A percentile compares a stretch with the other conserved stretches of the same genome.
These are phyloP conservation scores for Bergia sp. DNA, from an alignment of 92 coral and sea anemone species.

Conservation along the genomic window DNA sequence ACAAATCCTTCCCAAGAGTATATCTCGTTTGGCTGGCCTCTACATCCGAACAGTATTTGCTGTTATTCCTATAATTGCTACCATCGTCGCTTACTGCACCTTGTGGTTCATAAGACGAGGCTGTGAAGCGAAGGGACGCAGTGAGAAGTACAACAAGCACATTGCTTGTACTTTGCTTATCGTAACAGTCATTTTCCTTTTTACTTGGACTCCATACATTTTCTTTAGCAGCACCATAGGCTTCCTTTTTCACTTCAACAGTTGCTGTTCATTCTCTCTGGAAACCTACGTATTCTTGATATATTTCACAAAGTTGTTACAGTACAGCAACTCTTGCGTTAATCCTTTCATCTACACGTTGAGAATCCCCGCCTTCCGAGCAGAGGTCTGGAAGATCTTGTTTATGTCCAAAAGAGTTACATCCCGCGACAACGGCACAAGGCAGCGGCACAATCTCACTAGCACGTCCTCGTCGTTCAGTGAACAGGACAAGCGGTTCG, in stretches of 20 bases:
- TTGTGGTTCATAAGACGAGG: slow-evolving; percentile 10
- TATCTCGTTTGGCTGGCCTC: not conserved
- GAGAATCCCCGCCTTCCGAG: slow-evolving; percentile 15
- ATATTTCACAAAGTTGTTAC: slow-evolving; percentile 1
- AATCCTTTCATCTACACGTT: slow-evolving; percentile 30
- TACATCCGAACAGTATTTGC: slow-evolving; percentile 17
- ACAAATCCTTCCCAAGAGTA: not conserved
- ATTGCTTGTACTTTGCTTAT: slow-evolving; percentile 11
- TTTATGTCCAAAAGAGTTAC: too few species aligned
- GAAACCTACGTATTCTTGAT: not conserved
- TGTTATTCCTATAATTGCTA: not conserved
- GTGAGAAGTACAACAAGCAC: slow-evolving; percentile 14
- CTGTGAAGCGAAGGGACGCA: slow-evolving; percentile 12
- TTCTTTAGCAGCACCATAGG: slow-evolving; percentile 5
- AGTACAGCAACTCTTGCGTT: slow-evolving; percentile 24
- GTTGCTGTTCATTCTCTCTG: not conserved
- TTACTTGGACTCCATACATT: slow-evolving; percentile 20
- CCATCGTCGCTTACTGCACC: not conserved
- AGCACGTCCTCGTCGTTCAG: slow-evolving; percentile 17
- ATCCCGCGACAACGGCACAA: not conserved
- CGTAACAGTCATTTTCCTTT: slow-evolving; percentile 16
- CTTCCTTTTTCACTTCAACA: not conserved
- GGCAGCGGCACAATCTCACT: not conserved
- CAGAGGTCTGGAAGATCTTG: slow-evolving; percentile 15
- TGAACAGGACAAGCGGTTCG: slow-evolving; percentile 12